phyloP scores from a whole-genome alignment of 2,113 vertebrate species.

The Pteropus alecto region DNA sequence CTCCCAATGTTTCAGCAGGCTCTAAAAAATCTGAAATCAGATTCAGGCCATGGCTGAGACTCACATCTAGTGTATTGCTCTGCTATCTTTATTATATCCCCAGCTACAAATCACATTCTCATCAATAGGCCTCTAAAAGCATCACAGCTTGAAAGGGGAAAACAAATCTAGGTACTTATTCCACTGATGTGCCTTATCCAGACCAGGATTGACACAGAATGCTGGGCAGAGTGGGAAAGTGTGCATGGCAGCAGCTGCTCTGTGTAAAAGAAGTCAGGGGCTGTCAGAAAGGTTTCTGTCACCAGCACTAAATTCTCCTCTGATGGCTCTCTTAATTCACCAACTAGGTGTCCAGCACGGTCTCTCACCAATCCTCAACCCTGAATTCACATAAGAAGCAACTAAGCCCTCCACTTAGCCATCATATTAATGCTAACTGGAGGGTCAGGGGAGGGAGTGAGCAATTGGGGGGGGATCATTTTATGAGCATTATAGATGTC shows the following conservation, averaged over 20 bases:
- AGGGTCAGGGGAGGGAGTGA: no score
- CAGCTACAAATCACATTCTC: neutral
- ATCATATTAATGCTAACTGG: no score
- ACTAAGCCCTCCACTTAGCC: no score
- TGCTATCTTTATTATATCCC: neutral
- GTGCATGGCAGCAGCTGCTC: rapidly evolving
- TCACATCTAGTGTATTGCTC: neutral
- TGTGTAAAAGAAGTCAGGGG: neutral
- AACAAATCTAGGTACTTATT: neutral
- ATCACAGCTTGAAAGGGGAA: neutral
- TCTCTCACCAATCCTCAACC: neutral
- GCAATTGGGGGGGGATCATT: no score
- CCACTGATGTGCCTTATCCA: neutral
- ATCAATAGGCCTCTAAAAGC: neutral
- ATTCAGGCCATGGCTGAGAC: neutral
- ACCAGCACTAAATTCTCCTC: neutral
- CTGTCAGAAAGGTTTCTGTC: neutral
- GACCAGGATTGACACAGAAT: neutral
- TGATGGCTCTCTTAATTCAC: neutral
- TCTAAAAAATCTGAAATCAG: neutral
- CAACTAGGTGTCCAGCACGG: neutral
- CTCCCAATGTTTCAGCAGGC: neutral
- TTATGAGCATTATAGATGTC: no score
- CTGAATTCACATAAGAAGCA: neutral
- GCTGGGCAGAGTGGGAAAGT: neutral